Conservation (phyloP, 1,140 invertebrate genomes). For the Lordiphosa mommai region DNA sequence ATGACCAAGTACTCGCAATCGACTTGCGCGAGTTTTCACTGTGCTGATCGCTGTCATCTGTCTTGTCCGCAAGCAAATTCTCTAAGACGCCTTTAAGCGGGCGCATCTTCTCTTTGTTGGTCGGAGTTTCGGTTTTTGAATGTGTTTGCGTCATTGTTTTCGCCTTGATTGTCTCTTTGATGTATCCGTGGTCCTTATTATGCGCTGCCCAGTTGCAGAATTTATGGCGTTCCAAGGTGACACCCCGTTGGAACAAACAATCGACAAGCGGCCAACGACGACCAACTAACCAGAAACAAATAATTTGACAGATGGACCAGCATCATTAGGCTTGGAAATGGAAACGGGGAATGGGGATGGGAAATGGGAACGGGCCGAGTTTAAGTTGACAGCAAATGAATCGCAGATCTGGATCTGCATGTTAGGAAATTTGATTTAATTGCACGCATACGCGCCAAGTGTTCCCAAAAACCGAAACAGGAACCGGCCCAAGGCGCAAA, state of each 20-base stretch:
- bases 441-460: neutral
- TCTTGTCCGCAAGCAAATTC: constrained; percentile 8
- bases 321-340: constrained; percentile 11
- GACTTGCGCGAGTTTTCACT: neutral
- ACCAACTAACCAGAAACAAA: constrained; percentile 22
- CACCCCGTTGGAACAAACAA: constrained; percentile 39
- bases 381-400: neutral
- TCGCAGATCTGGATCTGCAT: neutral
- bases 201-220: constrained; percentile 15
- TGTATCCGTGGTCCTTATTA: constrained; percentile 45
- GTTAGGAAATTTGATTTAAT: too few species aligned
- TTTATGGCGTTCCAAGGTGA: constrained; percentile 52
- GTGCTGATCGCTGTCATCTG: neutral
- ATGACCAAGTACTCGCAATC: too few species aligned
- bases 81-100: constrained; percentile 3
- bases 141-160: constrained; percentile 40
- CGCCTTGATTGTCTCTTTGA: constrained; percentile 58
- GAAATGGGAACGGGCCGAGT: neutral
- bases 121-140: constrained; percentile 5
- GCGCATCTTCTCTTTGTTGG: constrained; percentile 11
- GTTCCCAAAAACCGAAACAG: neutral
- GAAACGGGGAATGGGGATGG: neutral
- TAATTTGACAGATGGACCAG: constrained; percentile 24
- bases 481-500: neutral
- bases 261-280: constrained; percentile 11